Evolutionary conservation across 2,888 invertebrate genomes (phyloP), one percentile per base, ranked within the genome.

Genomic region (Barypeithes pellucidus): DNA sequence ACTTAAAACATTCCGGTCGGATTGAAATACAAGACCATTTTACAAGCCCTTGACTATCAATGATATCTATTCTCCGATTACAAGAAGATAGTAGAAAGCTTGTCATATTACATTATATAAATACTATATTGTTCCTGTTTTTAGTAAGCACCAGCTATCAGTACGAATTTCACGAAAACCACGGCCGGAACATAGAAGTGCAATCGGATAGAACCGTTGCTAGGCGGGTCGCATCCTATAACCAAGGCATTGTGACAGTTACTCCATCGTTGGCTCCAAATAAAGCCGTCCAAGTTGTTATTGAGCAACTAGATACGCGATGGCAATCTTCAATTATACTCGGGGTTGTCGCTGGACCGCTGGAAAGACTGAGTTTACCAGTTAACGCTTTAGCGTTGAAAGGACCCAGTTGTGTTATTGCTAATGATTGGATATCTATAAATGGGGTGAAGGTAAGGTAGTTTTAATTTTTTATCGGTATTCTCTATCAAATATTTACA

Each of bases 401-500:
- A 81, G 91, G 92, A 45, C 92, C 94, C 14, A 91, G 92, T 73
- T 96, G 96, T 93, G 88, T 96, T 18, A 89, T 97, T 62, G 92
- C 94, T 60, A 91, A 92, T 77, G 95, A 96, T 82, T 90, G 93
- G 84, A 90, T 97, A 65, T 94, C 92, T 78, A 90, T 93, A 72
- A 94, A 95, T 84, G 96, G 97, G 1, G 88, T 89, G 33, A 93
- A 93, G 85, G 94, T 94, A 82, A 86, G n/a, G n/a, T n/a, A n/a
- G n/a, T n/a, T n/a, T n/a, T n/a, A n/a, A n/a, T n/a, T n/a, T n/a
- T n/a, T n/a, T n/a, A n/a, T n/a, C n/a, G n/a, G n/a, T n/a, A n/a
- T n/a, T n/a, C n/a, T n/a, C n/a, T n/a, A n/a, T n/a, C n/a, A n/a
- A n/a, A n/a, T n/a, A n/a, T n/a, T n/a, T n/a, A n/a, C n/a, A n/a